A percentile compares a stretch with the other conserved stretches of the same genome.
Evolutionary conservation across 1,140 invertebrate genomes (phyloP).

Genomic region (Oscheius sp.): DNA sequence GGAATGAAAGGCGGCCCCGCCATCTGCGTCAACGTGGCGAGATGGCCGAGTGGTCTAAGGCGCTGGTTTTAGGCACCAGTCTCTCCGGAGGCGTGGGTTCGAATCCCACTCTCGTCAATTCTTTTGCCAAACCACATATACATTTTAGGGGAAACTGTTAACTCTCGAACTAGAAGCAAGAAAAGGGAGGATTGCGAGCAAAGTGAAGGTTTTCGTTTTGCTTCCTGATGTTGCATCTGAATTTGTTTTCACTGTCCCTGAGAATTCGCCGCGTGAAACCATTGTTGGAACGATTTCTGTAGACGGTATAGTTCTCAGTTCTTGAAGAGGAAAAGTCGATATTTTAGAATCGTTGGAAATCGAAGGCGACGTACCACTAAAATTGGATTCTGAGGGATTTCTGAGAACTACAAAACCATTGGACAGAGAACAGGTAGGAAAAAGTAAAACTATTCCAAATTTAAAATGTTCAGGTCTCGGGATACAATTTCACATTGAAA

Average conservation of each 20-base stretch:
- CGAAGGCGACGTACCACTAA: background rate
- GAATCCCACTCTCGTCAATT: conserved; percentile 59
- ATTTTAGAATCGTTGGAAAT: background rate
- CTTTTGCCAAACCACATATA: too few species aligned
- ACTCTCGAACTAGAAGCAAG: background rate
- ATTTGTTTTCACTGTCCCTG: background rate
- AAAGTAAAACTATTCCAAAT: too few species aligned
- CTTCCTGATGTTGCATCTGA: background rate
- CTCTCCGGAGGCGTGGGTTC: conserved; percentile 64
- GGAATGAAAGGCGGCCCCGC: too few species aligned
- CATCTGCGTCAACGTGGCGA: too few species aligned
- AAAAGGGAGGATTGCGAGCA: background rate
- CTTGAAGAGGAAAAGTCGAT: background rate
- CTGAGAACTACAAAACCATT: background rate
- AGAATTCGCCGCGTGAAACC: background rate
- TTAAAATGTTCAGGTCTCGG: background rate
- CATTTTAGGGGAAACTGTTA: too few species aligned
- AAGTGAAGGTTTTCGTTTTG: background rate
- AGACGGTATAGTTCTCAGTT: background rate
- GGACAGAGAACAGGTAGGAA: background rate
- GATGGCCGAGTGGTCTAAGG: conserved; percentile 65
- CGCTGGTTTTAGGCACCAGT: conserved; percentile 65
- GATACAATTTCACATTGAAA: conserved; percentile 1
- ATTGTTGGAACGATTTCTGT: background rate
- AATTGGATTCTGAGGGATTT: background rate